These are phyloP conservation scores for Cynopterus brachyotis DNA, from an alignment of 2,113 vertebrate genomes.

Conservation along the genomic window DNA sequence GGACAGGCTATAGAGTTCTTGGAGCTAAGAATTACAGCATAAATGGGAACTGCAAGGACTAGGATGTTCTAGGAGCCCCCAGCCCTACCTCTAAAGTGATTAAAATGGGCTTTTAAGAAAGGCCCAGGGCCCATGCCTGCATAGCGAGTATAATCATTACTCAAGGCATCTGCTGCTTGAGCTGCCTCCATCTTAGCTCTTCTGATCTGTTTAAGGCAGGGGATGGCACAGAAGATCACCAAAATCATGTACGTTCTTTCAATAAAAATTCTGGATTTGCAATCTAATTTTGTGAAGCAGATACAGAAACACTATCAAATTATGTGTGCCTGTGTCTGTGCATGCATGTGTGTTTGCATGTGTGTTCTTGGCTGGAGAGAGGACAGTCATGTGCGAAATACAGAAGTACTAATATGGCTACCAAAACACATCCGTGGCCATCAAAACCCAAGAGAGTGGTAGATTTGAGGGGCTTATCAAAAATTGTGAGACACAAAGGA, in stretches of 20 bases:
- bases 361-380: slow-evolving; percentile 25
- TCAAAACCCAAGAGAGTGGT: not conserved
- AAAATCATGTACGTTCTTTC: slow-evolving; percentile 39
- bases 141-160: not conserved
- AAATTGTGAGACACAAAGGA: not conserved
- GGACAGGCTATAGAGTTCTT: not conserved
- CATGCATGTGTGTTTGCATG: not conserved
- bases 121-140: not conserved
- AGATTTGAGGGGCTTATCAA: slow-evolving; percentile 40
- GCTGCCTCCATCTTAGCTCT: not conserved
- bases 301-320: slow-evolving; percentile 75
- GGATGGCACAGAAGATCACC: slow-evolving; percentile 17
- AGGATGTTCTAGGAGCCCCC: not conserved
- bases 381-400: slow-evolving; percentile 35
- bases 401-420: not conserved
- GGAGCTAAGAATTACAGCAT: not conserved
- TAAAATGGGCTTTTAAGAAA: slow-evolving; percentile 27
- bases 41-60: not conserved
- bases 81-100: not conserved
- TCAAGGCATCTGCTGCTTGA: not conserved
- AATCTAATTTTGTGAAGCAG: slow-evolving; percentile 74
- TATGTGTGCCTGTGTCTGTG: slow-evolving; percentile 44
- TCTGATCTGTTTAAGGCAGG: not conserved
- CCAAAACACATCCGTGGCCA: slow-evolving; percentile 39
- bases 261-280: slow-evolving; percentile 6